Evolutionary conservation across 1,140 invertebrate species (phyloP).

Genomic region (Eumaeus atala): DNA sequence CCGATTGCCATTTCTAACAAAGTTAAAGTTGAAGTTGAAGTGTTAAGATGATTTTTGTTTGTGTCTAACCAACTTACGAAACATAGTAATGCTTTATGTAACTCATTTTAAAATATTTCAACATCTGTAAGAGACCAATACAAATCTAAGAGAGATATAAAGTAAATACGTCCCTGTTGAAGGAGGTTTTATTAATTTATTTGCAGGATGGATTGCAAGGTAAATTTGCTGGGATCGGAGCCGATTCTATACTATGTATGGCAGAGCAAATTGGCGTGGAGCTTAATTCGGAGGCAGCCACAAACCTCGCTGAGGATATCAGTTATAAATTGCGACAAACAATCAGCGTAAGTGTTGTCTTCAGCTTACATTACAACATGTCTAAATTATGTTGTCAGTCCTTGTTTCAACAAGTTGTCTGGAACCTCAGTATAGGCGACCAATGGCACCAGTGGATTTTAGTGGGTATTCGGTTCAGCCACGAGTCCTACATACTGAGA

Average conservation of each 20-base stretch:
- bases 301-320: constrained; percentile 67
- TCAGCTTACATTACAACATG: not conserved
- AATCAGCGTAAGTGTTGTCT: constrained; percentile 54
- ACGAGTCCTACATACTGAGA: too few relatives aligned
- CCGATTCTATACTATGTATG: constrained; percentile 66
- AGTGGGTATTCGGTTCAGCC: too few relatives aligned
- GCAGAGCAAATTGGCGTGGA: constrained; percentile 64
- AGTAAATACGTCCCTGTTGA: not conserved
- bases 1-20: too few relatives aligned
- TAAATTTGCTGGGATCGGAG: constrained; percentile 65
- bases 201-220: constrained; percentile 58
- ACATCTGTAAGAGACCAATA: too few relatives aligned
- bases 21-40: too few relatives aligned
- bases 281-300: constrained; percentile 61
- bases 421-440: not conserved
- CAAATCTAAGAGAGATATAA: too few relatives aligned
- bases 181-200: not conserved
- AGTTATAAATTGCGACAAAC: constrained; percentile 68
- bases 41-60: not conserved
- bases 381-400: too few relatives aligned
- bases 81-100: too few relatives aligned
- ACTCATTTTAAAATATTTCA: too few relatives aligned
- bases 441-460: too few relatives aligned
- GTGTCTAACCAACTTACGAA: too few relatives aligned
- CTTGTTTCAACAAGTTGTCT: too few relatives aligned